A percentile compares a stretch with the other conserved stretches of the same genome.
These are phyloP conservation scores for Mimas tiliae DNA, from an alignment of 2,888 invertebrate genomes.

Conservation along the genomic window DNA sequence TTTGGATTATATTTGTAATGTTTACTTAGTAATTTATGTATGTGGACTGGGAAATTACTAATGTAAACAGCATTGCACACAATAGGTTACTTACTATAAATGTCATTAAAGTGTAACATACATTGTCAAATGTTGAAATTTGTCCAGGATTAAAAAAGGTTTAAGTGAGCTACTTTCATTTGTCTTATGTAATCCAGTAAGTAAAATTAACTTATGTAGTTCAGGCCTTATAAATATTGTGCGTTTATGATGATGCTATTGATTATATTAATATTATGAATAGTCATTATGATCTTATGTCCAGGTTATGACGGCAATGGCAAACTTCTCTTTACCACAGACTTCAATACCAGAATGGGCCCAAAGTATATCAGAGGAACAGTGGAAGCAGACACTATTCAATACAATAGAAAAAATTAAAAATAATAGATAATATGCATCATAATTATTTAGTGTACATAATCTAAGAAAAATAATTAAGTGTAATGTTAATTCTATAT, in stretches of 20 bases:
- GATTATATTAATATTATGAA: not conserved
- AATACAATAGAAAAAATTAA: conserved; percentile 80
- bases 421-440: conserved; percentile 54
- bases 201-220: too few species aligned
- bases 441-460: not conserved
- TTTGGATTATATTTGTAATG: too few species aligned
- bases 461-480: conserved; percentile 1
- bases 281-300: conserved; percentile 45
- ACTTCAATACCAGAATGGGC: conserved; percentile 90
- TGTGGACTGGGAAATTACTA: too few species aligned
- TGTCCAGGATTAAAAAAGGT: too few species aligned
- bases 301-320: conserved; percentile 89
- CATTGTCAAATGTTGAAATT: too few species aligned
- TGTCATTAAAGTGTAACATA: too few species aligned
- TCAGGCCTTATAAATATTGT: too few species aligned
- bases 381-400: conserved; percentile 88
- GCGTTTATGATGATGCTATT: not conserved
- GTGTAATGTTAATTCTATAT: not conserved
- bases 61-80: too few species aligned
- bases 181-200: too few species aligned
- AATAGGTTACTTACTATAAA: too few species aligned
- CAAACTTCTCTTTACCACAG: conserved; percentile 86
- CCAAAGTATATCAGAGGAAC: conserved; percentile 87
- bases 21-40: too few species aligned
- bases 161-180: too few species aligned